Evolutionary conservation across 2,797 vertebrate species (phyloP).

Genomic region (Coilia nasus): DNA sequence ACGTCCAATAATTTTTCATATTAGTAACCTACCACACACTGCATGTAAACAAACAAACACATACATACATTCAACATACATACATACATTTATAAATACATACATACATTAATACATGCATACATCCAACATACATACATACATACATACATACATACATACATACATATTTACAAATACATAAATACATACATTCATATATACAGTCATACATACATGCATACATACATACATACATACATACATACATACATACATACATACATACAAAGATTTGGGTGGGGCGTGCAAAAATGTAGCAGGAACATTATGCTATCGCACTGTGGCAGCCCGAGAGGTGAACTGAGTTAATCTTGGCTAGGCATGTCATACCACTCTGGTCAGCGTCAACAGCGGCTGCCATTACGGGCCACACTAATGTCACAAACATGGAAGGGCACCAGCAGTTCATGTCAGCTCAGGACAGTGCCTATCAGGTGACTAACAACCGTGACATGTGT

Average conservation of each 20-base stretch:
- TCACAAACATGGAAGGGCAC: conserved; percentile 18
- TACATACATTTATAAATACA: too few species aligned
- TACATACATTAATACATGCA: too few species aligned
- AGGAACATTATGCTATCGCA: neutral
- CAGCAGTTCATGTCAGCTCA: conserved; percentile 16
- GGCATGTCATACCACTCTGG: neutral
- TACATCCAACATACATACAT: too few species aligned
- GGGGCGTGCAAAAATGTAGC: neutral
- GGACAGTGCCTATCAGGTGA: conserved; percentile 23
- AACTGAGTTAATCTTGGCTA: neutral
- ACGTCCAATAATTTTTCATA: neutral
- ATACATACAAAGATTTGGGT: neutral
- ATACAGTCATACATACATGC: too few species aligned
- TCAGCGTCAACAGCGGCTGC: neutral
- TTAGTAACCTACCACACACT: neutral
- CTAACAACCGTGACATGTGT: neutral
- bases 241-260: too few species aligned
- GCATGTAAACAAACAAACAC: neutral
- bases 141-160: neutral
- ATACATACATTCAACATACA: too few species aligned
- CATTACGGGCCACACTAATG: conserved; percentile 14
- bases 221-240: too few species aligned
- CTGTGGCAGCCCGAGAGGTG: neutral
- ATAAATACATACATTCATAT: too few species aligned
- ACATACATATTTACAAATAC: too few species aligned